These are phyloP conservation scores for Pseudochirops cupreus DNA, from an alignment of 2,797 vertebrate genomes.

Conservation along the genomic window DNA sequence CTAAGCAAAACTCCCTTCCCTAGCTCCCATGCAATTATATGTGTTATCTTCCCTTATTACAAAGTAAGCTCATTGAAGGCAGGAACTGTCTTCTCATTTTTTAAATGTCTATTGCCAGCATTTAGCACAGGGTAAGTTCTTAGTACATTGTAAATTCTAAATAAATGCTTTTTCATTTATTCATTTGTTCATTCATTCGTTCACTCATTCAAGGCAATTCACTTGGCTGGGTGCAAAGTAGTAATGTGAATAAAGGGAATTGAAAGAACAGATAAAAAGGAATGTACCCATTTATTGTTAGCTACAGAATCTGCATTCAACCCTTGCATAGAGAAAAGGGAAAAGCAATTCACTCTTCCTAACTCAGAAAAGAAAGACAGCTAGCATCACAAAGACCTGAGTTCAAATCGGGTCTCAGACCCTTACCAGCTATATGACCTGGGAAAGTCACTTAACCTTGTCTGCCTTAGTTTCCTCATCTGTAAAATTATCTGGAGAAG, in stretches of 20 bases:
- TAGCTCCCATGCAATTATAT: background rate
- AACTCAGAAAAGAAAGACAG: background rate
- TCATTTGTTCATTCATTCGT: background rate
- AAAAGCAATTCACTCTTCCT: background rate
- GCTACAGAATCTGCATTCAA: background rate
- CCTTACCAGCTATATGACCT: background rate
- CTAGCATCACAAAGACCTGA: background rate
- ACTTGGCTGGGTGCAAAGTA: background rate
- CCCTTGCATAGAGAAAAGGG: background rate
- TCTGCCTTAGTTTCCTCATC: background rate
- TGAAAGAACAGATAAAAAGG: background rate
- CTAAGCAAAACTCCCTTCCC: too few relatives aligned
- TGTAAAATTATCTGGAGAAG: background rate
- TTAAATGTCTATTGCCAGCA: background rate
- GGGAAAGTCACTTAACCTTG: background rate
- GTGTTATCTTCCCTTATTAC: background rate
- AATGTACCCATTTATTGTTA: background rate
- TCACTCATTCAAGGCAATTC: background rate
- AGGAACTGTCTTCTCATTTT: background rate
- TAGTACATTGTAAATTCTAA: background rate
- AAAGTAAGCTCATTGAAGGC: background rate
- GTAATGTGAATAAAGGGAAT: background rate
- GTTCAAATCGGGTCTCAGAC: background rate
- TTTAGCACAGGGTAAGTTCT: background rate
- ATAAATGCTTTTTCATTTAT: background rate